A percentile compares a stretch with the other conserved stretches of the same genome.
These are phyloP conservation scores for Enteromius mattozi DNA, from an alignment of 2,797 vertebrate species.

Conservation along the genomic window DNA sequence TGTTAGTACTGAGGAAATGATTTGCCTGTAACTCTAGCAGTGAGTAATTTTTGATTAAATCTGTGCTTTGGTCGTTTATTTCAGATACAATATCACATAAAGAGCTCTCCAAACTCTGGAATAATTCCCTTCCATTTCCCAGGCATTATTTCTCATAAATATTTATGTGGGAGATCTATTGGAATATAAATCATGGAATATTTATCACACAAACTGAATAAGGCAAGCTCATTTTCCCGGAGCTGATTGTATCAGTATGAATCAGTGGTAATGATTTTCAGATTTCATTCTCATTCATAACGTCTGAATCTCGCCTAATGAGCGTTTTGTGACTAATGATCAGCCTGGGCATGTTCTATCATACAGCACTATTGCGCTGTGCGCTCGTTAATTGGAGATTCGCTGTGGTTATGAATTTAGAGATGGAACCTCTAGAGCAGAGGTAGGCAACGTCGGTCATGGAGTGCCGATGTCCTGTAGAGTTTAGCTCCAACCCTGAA, in stretches of 20 bases:
- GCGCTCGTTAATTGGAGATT: background rate
- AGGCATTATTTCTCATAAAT: conserved; percentile 38
- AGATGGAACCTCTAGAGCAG: too few species aligned
- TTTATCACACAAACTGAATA: conserved; percentile 11
- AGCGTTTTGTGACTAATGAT: background rate
- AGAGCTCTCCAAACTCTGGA: conserved; percentile 12
- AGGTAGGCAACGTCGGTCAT: too few species aligned
- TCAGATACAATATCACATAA: background rate
- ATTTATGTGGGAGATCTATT: conserved; percentile 41
- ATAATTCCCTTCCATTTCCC: background rate
- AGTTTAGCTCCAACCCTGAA: too few species aligned
- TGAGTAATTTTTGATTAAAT: background rate
- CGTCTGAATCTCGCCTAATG: background rate
- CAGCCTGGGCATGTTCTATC: background rate
- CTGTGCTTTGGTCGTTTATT: background rate
- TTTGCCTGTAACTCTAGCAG: background rate
- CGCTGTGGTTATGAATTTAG: background rate
- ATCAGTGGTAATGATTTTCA: conserved; percentile 13
- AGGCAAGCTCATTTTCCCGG: conserved; percentile 13
- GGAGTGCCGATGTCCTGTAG: too few species aligned
- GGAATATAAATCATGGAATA: conserved; percentile 38
- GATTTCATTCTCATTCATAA: conserved; percentile 27
- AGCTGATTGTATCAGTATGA: conserved; percentile 34
- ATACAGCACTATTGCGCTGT: background rate
- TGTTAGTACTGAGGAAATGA: background rate